A percentile compares a stretch with the other conserved stretches of the same genome.
Evolutionary conservation across 2,797 vertebrate species (phyloP).

Genomic region (Erethizon dorsatum): DNA sequence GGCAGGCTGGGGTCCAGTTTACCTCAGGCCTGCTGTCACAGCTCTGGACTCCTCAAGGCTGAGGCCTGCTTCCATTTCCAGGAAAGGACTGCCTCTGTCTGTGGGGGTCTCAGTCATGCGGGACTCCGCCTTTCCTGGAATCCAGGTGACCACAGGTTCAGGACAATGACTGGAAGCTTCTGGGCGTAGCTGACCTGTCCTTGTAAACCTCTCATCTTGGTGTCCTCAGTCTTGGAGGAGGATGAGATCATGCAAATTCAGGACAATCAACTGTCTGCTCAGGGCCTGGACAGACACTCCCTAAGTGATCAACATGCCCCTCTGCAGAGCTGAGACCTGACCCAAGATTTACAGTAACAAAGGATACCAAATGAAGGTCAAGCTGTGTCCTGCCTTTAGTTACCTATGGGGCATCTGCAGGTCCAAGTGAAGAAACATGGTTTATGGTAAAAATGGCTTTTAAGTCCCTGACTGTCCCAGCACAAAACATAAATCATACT

Average conservation of each 20-base stretch:
- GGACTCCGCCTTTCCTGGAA: neutral
- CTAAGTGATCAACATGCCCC: neutral
- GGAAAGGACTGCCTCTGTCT: neutral
- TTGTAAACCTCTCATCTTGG: neutral
- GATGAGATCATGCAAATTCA: neutral
- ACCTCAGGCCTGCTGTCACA: neutral
- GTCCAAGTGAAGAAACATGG: neutral
- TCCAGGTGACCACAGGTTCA: neutral
- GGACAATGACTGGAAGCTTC: neutral
- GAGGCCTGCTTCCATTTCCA: neutral
- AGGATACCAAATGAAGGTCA: neutral
- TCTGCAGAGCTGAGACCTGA: neutral
- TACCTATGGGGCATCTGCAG: neutral
- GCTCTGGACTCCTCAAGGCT: neutral
- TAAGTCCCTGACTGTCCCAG: neutral
- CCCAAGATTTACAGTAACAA: too few species aligned
- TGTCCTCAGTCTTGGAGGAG: neutral
- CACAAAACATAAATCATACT: neutral
- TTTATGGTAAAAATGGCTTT: neutral
- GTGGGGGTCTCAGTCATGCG: neutral
- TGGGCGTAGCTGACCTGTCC: too few species aligned
- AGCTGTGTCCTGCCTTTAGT: neutral
- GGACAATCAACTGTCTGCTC: neutral
- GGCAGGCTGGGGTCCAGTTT: neutral
- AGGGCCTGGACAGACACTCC: neutral